A percentile compares a stretch with the other conserved stretches of the same genome.
Evolutionary conservation across 1,140 invertebrate species (phyloP).

Genomic region (Phocides pigmalion): DNA sequence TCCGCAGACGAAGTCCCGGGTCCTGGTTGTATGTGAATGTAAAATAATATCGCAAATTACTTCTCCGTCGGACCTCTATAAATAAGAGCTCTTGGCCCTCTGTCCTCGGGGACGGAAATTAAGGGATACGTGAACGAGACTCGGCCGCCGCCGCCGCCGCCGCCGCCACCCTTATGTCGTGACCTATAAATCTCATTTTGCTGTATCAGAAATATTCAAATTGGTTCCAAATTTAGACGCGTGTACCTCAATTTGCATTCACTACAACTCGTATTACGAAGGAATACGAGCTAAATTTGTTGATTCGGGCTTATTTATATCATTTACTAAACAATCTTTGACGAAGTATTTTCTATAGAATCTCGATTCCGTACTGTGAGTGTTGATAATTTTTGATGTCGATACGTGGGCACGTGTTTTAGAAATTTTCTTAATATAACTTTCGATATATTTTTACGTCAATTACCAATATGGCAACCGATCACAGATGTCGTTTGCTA

Average conservation of each 20-base stretch:
- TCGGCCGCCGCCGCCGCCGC: too few relatives aligned
- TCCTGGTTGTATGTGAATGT: constrained; percentile 1
- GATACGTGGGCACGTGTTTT: too few relatives aligned
- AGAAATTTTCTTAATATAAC: too few relatives aligned
- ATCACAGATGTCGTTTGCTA: too few relatives aligned
- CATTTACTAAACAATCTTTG: not conserved
- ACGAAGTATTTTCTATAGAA: not conserved
- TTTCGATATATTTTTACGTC: too few relatives aligned
- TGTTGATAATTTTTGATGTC: too few relatives aligned
- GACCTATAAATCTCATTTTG: constrained; percentile 21
- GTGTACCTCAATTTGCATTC: not conserved
- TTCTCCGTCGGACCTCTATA: constrained; percentile 17
- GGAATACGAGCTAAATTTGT: not conserved
- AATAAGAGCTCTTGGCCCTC: constrained; percentile 11
- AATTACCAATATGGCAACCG: too few relatives aligned
- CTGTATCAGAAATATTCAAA: constrained; percentile 24
- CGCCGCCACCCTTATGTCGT: constrained; percentile 15
- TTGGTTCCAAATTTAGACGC: constrained; percentile 15
- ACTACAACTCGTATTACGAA: not conserved
- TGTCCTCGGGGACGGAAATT: constrained; percentile 20
- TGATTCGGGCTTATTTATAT: not conserved
- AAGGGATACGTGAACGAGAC: constrained; percentile 26
- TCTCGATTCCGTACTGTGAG: too few relatives aligned
- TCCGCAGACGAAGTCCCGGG: too few relatives aligned
- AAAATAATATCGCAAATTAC: constrained; percentile 22